phyloP scores from a whole-genome alignment of 2,797 vertebrate species.

The Dryobates pubescens region DNA sequence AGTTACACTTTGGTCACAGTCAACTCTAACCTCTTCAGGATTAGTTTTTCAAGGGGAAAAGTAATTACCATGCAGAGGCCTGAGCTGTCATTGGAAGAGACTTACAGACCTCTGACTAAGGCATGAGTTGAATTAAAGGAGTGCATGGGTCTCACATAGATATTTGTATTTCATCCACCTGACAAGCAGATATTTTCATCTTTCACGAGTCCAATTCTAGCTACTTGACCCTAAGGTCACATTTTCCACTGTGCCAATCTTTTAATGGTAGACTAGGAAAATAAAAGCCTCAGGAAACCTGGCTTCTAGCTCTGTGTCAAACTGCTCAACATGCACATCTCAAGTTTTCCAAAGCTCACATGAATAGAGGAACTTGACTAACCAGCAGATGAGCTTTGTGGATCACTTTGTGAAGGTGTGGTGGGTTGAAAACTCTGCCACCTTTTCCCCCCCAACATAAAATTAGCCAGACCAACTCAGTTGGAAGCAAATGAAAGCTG shows the following conservation, averaged over 20 bases:
- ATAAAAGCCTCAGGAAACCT: not conserved
- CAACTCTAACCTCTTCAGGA: not conserved
- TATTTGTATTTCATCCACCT: not conserved
- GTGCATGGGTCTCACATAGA: not conserved
- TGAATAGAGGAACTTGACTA: not conserved
- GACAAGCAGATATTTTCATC: not conserved
- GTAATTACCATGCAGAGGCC: not conserved
- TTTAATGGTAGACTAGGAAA: not conserved
- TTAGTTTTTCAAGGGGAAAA: slow-evolving; percentile 28
- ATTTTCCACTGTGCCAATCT: not conserved
- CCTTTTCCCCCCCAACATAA: too few relatives aligned
- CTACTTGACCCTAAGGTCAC: not conserved
- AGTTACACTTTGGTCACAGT: slow-evolving; percentile 12
- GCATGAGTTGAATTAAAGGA: not conserved
- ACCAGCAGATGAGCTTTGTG: not conserved
- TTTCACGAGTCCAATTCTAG: not conserved
- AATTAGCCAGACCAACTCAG: too few relatives aligned
- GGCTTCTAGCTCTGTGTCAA: not conserved
- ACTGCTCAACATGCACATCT: not conserved
- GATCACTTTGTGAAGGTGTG: not conserved
- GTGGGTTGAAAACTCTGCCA: too few relatives aligned
- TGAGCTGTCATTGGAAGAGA: not conserved
- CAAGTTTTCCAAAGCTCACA: not conserved
- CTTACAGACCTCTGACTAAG: not conserved
- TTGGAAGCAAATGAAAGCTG: too few relatives aligned